phyloP scores from a whole-genome alignment of 2,888 invertebrate species.

The Parthenolecanium corni region DNA sequence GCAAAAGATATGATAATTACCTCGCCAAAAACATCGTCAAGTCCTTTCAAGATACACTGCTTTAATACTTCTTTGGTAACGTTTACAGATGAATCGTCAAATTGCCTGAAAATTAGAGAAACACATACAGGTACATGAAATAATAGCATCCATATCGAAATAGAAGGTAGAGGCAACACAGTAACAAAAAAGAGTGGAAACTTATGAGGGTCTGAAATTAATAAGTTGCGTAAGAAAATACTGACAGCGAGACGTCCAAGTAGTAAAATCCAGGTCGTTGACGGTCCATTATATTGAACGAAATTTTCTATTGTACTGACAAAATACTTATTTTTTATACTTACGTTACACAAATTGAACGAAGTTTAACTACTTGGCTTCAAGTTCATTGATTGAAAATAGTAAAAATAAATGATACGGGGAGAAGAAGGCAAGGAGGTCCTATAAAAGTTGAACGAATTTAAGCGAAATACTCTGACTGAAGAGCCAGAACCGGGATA shows the following conservation, averaged over 20 bases:
- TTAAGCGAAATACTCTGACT: no score
- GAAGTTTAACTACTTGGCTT: no score
- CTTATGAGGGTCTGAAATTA: no score
- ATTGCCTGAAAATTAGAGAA: slow-evolving; percentile 3
- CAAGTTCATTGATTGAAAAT: no score
- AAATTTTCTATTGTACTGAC: no score
- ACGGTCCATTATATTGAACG: no score
- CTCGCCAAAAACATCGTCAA: slow-evolving; percentile 15
- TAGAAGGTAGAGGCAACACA: background rate
- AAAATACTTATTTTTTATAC: no score
- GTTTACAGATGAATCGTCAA: background rate
- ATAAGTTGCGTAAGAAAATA: background rate
- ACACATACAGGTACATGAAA: background rate
- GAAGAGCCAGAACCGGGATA: no score
- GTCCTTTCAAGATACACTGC: slow-evolving; percentile 5
- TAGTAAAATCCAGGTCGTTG: slow-evolving; percentile 8
- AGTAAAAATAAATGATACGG: no score
- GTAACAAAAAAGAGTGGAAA: background rate
- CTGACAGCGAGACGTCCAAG: slow-evolving; percentile 18
- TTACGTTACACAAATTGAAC: no score
- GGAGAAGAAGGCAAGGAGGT: no score
- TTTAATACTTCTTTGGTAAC: slow-evolving; percentile 8
- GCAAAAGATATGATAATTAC: background rate
- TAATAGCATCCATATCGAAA: background rate
- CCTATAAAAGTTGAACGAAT: no score